Evolutionary conservation across 2,797 vertebrate genomes (phyloP), one percentile per base, ranked within the genome.

Genomic region (Salarias fasciatus): DNA sequence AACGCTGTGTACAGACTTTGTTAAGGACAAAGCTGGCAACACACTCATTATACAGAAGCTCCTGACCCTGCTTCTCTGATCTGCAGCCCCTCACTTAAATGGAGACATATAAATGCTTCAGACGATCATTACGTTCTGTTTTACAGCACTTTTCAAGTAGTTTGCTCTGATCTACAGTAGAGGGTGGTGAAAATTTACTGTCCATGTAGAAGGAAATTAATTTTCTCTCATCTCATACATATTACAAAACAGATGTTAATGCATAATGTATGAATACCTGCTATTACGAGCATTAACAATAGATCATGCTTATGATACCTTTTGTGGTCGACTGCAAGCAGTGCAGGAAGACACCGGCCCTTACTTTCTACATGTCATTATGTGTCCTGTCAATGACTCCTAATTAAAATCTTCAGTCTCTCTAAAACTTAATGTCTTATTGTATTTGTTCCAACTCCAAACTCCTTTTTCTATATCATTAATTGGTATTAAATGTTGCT

Each of bases 231-330:
- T 15, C 11, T 60, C 36, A n/a, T 12, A 1, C 28, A 41, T 48
- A 47, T 52, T n/a, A 56, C 35, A 29, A 29, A 65, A 48, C 12
- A 43, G 36, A 42, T 65, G 36, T 48, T 15, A 24, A 44, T 59
- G 50, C 41, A 63, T 67, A 62, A 75, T 66, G 28, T 38, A 48
- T 49, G 37, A 47, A 37, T 28, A 18, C 1, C 5, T n/a, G 5
- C 12, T 42, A 35, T 38, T 60, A 53, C 35, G 69, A 14, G 33
- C 15, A 62, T 40, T 24, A 50, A 18, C 14, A 31, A 11, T 35
- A 50, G 18, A 57, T 62, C 18, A 38, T 49, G 12, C 1, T 18
- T 13, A 35, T 6, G 28, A 12, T 28, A 30, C 28, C 31, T 7
- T 18, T 12, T 36, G 7, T 2, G 13, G 8, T 50, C 29, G 18